Conservation (phyloP, 2,888 invertebrate species). For the Unio pictorum region DNA sequence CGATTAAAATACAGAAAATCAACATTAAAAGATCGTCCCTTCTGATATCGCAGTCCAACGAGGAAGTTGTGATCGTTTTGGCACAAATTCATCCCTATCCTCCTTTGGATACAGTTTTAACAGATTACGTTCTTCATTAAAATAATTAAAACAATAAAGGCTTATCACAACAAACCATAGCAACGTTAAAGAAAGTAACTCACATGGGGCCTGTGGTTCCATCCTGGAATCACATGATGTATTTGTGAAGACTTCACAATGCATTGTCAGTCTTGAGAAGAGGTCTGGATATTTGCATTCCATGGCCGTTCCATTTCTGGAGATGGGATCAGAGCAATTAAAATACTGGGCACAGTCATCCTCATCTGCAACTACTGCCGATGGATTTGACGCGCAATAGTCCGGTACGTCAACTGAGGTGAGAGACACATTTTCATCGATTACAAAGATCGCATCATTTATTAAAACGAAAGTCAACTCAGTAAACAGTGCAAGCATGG, state of each 20-base stretch:
- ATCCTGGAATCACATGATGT: constrained; percentile 40
- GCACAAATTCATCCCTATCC: too few species aligned
- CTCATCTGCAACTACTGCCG: constrained; percentile 23
- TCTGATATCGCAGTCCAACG: too few species aligned
- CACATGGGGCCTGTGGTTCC: constrained; percentile 49
- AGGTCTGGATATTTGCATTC: constrained; percentile 54
- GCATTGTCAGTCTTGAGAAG: constrained; percentile 30
- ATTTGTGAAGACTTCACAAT: constrained; percentile 37
- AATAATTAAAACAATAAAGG: not conserved
- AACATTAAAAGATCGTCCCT: too few species aligned
- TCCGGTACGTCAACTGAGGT: constrained; percentile 31
- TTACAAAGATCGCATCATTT: too few species aligned
- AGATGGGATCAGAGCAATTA: constrained; percentile 22
- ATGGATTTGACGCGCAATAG: constrained; percentile 33
- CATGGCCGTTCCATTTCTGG: constrained; percentile 7
- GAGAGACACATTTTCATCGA: too few species aligned
- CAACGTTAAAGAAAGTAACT: constrained; percentile 10
- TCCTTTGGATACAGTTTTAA: too few species aligned
- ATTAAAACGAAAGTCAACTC: too few species aligned
- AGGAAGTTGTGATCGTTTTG: too few species aligned
- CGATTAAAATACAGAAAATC: too few species aligned
- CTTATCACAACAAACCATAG: too few species aligned
- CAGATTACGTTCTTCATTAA: too few species aligned
- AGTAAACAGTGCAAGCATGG: too few species aligned
- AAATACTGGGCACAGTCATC: constrained; percentile 36